Evolutionary conservation across 2,797 vertebrate genomes (phyloP).

Genomic region (Lepilemur ruficaudatus): DNA sequence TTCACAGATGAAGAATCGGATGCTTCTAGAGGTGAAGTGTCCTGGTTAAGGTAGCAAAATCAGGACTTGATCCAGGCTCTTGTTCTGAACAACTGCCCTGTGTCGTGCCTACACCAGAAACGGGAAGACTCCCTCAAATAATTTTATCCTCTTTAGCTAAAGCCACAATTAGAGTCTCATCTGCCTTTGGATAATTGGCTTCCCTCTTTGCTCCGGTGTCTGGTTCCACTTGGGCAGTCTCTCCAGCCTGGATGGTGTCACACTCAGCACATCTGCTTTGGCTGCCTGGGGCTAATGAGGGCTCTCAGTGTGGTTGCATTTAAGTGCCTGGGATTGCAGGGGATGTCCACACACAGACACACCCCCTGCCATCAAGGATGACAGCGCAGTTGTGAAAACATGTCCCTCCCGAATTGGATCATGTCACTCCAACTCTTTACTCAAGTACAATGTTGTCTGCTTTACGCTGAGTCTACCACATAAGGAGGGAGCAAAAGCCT

Average conservation of each 20-base stretch:
- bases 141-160: not conserved
- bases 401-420: not conserved
- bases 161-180: conserved; percentile 28
- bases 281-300: not conserved
- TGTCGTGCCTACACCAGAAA: not conserved
- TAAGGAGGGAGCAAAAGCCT: not conserved
- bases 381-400: not conserved
- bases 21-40: not conserved
- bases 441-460: not conserved
- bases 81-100: not conserved
- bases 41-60: not conserved
- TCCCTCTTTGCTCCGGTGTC: not conserved
- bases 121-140: not conserved
- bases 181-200: conserved; percentile 46
- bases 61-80: not conserved
- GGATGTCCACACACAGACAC: not conserved
- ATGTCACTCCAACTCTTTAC: not conserved
- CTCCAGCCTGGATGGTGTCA: not conserved
- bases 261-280: not conserved
- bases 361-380: not conserved
- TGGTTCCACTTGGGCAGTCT: not conserved
- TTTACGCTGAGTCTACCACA: not conserved
- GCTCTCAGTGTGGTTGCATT: not conserved
- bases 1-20: not conserved
- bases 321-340: not conserved